A percentile compares a stretch with the other conserved stretches of the same genome.
Conservation (phyloP, 2,797 vertebrate genomes). For the Pangasius sanitwongsei region DNA sequence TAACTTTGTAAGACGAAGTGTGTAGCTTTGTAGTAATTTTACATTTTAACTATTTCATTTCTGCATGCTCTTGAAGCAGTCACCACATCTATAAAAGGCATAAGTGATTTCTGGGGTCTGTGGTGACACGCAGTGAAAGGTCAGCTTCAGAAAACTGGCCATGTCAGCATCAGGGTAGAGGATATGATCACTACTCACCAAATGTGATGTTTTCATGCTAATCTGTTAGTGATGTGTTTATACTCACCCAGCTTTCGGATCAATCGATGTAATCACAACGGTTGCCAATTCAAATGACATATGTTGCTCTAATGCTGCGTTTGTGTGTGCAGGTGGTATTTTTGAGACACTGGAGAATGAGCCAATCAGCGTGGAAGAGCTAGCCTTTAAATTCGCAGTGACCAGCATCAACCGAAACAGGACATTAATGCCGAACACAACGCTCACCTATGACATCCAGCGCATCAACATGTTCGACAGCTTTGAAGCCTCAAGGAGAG, state of each 20-base stretch:
- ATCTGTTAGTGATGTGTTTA: neutral
- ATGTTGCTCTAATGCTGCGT: neutral
- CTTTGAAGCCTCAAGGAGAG: slow-evolving; percentile 96
- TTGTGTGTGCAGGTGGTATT: slow-evolving; percentile 85
- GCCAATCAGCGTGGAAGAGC: slow-evolving; percentile 92
- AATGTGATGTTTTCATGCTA: neutral
- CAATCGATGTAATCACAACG: too few species aligned
- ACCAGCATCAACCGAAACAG: slow-evolving; percentile 97
- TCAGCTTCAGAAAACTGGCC: neutral
- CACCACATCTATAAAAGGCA: neutral
- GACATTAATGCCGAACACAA: slow-evolving; percentile 97
- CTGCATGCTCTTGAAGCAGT: neutral
- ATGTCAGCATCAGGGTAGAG: neutral
- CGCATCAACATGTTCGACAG: slow-evolving; percentile 98
- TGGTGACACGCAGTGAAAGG: neutral
- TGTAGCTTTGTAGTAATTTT: neutral
- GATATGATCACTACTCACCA: neutral
- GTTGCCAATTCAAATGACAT: neutral
- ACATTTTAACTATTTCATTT: neutral
- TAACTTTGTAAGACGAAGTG: neutral
- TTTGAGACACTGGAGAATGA: slow-evolving; percentile 98
- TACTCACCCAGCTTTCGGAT: neutral
- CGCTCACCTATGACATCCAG: slow-evolving; percentile 98
- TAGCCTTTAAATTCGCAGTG: slow-evolving; percentile 99
- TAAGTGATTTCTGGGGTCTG: neutral